A percentile compares a stretch with the other conserved stretches of the same genome.
Evolutionary conservation across 2,888 invertebrate species (phyloP).

Genomic region (Ichneumoninae sp.): DNA sequence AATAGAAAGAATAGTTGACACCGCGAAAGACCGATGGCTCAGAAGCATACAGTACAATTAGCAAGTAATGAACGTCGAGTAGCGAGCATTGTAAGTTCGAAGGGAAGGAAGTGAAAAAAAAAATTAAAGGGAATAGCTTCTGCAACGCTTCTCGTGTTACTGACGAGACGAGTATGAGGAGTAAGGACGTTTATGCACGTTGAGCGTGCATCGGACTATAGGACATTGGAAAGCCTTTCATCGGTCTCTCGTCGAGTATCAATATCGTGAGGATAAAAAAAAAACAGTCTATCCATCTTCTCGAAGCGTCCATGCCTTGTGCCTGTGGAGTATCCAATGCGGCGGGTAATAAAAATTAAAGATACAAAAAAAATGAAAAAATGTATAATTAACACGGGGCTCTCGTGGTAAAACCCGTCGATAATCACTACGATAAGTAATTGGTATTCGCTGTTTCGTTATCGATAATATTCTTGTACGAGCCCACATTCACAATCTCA

Average conservation of each 20-base stretch:
- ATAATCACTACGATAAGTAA: conserved; percentile 43
- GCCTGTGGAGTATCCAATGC: conserved; percentile 39
- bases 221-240: conserved; percentile 30
- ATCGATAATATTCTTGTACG: conserved; percentile 41
- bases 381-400: conserved; percentile 34
- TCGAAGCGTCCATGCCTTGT: conserved; percentile 60
- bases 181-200: conserved; percentile 35
- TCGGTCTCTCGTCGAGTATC: conserved; percentile 26
- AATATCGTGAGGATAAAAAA: conserved; percentile 10
- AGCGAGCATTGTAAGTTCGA: background rate
- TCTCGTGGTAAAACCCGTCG: conserved; percentile 13
- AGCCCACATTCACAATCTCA: conserved; percentile 14
- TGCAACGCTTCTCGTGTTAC: conserved; percentile 1
- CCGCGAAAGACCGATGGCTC: conserved; percentile 54
- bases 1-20: conserved; percentile 24
- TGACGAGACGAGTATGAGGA: conserved; percentile 18
- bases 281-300: conserved; percentile 24
- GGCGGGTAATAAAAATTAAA: conserved; percentile 25
- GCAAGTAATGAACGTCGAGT: conserved; percentile 42
- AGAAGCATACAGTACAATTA: conserved; percentile 63
- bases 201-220: conserved; percentile 12
- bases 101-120: background rate
- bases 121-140: background rate
- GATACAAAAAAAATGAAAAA: conserved; percentile 4
- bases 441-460: conserved; percentile 44